Evolutionary conservation across 1,140 invertebrate genomes (phyloP), one percentile per base, ranked within the genome.

Genomic region (Vanessa atalanta): DNA sequence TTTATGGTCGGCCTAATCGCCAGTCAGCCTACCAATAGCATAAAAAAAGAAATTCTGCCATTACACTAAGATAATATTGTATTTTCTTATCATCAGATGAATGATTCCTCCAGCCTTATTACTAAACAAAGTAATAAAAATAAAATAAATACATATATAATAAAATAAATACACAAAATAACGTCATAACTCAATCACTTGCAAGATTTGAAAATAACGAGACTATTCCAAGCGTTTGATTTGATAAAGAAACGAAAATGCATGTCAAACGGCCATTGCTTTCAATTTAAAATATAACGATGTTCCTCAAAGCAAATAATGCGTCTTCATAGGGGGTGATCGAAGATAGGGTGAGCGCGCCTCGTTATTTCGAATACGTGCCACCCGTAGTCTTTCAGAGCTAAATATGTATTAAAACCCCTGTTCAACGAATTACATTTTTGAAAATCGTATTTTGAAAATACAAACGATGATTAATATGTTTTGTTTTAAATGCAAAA

Each of bases 321-420:
- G 82, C 69, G 65, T 78, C 79, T 84, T 84, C 80, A 69, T 73
- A 77, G 77, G 84, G 83, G 74, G 57, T 67, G 66, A 67, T 69
- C 75, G 72, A 65, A 64, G 73, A 72, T 78, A 78, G 82, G 80
- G 74, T 57, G 74, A 64, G 65, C 79, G 80, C 79, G 73, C 77
- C 83, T 87, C 83, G 80, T 88, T 86, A 87, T 86, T 86, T 79
- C 73, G 77, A 78, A 77, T 85, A 82, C 86, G 83, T 83, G 73
- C 75, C 73, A 67, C 71, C 72, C 70, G 78, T 84, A 79, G 79
- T 83, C 79, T 83, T 85, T 83, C 79, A 74, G 66, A 81, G 79
- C 79, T 77, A 83, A 85, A 85, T 85, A 60, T 60, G 23, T 60
- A 60, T 26, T 60, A 60, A 60, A 60, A 51, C 12, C 23, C 23